Evolutionary conservation across 2,113 vertebrate species (phyloP), one percentile per base, ranked within the genome.

Genomic region (Pseudolaguvia tuberculata): DNA sequence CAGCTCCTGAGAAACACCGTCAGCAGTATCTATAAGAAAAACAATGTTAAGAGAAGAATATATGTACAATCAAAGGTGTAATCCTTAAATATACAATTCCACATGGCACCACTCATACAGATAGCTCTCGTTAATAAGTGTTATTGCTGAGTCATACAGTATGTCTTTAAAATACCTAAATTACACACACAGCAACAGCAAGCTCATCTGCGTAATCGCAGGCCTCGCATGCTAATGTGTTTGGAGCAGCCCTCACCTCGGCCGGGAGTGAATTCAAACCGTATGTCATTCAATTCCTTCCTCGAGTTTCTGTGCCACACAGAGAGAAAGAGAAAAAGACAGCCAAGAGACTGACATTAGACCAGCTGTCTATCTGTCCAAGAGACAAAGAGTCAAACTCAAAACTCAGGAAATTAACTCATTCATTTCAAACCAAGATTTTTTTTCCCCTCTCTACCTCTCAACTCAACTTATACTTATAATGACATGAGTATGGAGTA

Each of bases 1-100:
- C 82, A 99, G 92, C 85, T 99, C 97, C 91, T 98, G 97, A 89
- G 97, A 99, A 87, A 99, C 97, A 3, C 97, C 97, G 80, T 99
- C 96, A 84, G 97, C 94, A 12, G 97, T 98, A 87, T 98, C 96
- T 98, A 85, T 45, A 78, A 77, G 61, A 31, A 70, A 86, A 84
- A 48, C 7, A 20, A 55, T 23, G 59, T 23, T 31, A 58, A 29
- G 29, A 58, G 55, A 59, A 52, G 27, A 61, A 63, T 63, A 66
- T 25, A 69, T 17, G 62, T 23, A 62, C 31, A 59, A 42, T 42
- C 9, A 9, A n/a, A 42, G 31, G n/a, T 52, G 20, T 39, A 21
- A 62, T 13, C 35, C 20, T 15, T 3, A 45, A 65, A n/a, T 6
- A 69, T 57, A 51, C 10, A 65, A 25, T 47, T 48, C 21, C 20